These are phyloP conservation scores for Bufo bufo DNA, from an alignment of 2,113 vertebrate genomes.

Conservation along the genomic window DNA sequence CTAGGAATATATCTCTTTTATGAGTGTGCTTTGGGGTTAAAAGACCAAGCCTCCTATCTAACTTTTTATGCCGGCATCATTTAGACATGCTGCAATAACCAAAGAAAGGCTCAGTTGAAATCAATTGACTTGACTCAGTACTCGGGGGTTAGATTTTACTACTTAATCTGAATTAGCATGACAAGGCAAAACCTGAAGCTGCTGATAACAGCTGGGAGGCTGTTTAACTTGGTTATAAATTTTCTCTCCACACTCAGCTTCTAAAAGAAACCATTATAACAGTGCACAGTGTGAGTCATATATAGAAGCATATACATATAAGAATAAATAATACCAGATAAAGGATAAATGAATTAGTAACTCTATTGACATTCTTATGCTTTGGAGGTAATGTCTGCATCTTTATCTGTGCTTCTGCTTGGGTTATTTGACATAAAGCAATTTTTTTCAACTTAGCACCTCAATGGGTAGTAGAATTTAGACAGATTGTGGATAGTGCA, in stretches of 20 bases:
- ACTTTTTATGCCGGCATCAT: conserved; percentile 63
- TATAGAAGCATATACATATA: background rate
- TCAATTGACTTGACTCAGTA: conserved; percentile 69
- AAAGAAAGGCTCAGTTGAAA: conserved; percentile 69
- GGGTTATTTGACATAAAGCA: conserved; percentile 79
- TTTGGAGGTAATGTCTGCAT: conserved; percentile 58
- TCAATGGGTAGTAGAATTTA: conserved; percentile 79
- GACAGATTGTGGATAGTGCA: conserved; percentile 81
- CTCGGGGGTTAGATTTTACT: conserved; percentile 73
- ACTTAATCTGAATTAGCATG: conserved; percentile 80
- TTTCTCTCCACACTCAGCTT: conserved; percentile 63
- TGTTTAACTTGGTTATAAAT: conserved; percentile 80
- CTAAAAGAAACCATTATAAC: background rate
- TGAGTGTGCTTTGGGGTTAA: conserved; percentile 25
- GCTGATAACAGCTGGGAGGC: conserved; percentile 74
- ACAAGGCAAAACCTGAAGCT: conserved; percentile 76
- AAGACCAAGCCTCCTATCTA: conserved; percentile 17
- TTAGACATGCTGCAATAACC: conserved; percentile 54
- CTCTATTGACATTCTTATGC: background rate
- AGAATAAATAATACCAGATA: background rate
- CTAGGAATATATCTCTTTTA: conserved; percentile 40
- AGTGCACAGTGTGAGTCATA: background rate
- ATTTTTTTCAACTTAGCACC: too few species aligned
- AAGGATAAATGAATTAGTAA: background rate
- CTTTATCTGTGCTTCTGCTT: conserved; percentile 77